Base-by-base conservation (phyloP, 2,113 vertebrate species). In the Campylorhamphus procurvoides region DNA sequence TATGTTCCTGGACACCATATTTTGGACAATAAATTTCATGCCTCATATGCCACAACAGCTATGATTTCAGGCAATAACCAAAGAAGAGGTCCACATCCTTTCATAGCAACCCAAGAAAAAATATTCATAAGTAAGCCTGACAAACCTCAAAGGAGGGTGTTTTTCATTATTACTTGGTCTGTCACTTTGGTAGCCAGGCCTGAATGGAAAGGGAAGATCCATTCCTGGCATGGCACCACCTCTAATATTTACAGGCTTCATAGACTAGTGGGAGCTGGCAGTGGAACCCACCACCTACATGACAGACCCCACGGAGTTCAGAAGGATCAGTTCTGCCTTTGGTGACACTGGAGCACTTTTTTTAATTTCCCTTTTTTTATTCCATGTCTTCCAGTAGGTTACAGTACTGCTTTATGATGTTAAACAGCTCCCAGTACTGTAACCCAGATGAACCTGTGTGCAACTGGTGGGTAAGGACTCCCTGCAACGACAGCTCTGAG, bases 21-120 rank as follows among this genome's bases (percentile, higher is more conserved):
- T 94, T 95, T 52, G 79, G 86, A 95, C 88, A 96, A 94, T 96
- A 96, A 95, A 96, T 95, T 93, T 96, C 92, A 97, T 87, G 93
- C 86, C 81, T 97, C 86, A 66, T 89, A 87, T 87, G 81, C 84
- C 90, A 86, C 74, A 96, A 86, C 63, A 91, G 86, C 92, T 95
- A 93, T 2, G 25, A 91, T 90, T 86, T 87, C 88, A 93, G 91
- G 89, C 69, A 89, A 90, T 94, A 96, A 95, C 67, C 64, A 77
- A 87, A 87, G 66, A 72, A 59, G 7, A 83, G 56, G 49, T 60
- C 64, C 55, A 63, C 62, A 93, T 94, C 75, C 75, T 75, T 90
- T 85, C 83, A 69, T 42, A 83, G 27, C 49, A 96, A 72, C 33
- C 9, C 66, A 56, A 64, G 25, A 53, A 18, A 69, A 89, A 83